Percentiles rank a stretch among this genome's conserved stretches.
Evolutionary conservation across 2,797 vertebrate genomes (phyloP).

Genomic region (Psittacula echo): DNA sequence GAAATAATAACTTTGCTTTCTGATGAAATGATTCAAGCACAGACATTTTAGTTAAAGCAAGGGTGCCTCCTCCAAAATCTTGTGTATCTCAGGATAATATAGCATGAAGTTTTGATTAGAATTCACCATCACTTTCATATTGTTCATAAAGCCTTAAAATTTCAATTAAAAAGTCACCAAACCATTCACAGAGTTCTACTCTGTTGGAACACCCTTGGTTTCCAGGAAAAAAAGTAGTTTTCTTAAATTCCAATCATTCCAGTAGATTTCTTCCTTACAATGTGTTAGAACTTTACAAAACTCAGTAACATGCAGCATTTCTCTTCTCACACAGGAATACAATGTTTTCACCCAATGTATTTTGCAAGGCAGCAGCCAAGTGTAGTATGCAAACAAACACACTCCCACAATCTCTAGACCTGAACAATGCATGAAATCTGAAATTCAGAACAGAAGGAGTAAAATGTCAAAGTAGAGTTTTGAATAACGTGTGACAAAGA

Average conservation of each 20-base stretch:
- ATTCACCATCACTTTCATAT: not conserved
- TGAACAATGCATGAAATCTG: not conserved
- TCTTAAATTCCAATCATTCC: not conserved
- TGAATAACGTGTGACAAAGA: not conserved
- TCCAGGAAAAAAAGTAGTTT: not conserved
- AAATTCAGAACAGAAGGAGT: not conserved
- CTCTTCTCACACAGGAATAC: not conserved
- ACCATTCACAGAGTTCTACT: not conserved
- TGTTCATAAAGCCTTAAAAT: not conserved
- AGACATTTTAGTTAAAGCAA: not conserved
- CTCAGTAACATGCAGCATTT: not conserved
- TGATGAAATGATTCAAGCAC: not conserved
- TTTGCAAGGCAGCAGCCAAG: not conserved
- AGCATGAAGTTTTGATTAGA: not conserved
- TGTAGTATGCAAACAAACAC: not conserved
- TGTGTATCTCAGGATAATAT: not conserved
- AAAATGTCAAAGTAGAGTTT: not conserved
- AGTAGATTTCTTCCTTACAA: not conserved
- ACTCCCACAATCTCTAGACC: not conserved
- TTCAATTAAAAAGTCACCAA: not conserved
- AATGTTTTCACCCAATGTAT: not conserved
- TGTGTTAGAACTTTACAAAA: not conserved
- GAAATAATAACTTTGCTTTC: not conserved
- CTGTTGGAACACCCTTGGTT: not conserved
- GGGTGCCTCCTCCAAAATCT: fast-evolving